Percentiles rank a stretch among this genome's conserved stretches.
These are phyloP conservation scores for Poecilia picta DNA, from an alignment of 2,797 vertebrate species.

Conservation along the genomic window DNA sequence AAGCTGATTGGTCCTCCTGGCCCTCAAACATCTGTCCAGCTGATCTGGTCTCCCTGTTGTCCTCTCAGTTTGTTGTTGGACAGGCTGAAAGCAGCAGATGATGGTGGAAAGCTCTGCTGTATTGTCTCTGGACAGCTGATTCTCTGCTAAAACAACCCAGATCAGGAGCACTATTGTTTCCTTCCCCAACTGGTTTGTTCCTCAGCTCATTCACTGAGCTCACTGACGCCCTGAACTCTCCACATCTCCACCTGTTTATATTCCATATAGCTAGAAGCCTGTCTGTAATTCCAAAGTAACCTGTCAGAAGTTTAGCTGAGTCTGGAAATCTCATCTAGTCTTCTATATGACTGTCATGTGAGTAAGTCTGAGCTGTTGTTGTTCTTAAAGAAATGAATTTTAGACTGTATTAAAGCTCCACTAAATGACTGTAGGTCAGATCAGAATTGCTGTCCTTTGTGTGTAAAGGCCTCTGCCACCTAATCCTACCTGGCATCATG, in stretches of 20 bases:
- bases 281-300: neutral
- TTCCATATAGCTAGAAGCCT: conserved; percentile 1
- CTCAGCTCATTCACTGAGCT: conserved; percentile 22
- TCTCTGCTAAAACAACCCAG: conserved; percentile 64
- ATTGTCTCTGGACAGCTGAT: conserved; percentile 57
- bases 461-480: neutral
- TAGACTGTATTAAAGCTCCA: neutral
- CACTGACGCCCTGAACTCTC: conserved; percentile 1
- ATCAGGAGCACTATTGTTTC: conserved; percentile 54
- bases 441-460: neutral
- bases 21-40: conserved; percentile 1
- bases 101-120: conserved; percentile 79
- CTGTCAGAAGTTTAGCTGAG: conserved; percentile 21
- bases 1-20: conserved; percentile 9
- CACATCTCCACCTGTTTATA: conserved; percentile 22
- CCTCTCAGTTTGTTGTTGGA: conserved; percentile 54
- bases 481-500: conserved; percentile 6
- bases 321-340: conserved; percentile 7
- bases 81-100: conserved; percentile 76
- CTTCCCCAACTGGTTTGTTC: conserved; percentile 36
- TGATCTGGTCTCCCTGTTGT: conserved; percentile 23
- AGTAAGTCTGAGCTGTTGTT: conserved; percentile 50
- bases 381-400: neutral
- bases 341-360: conserved; percentile 77
- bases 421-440: neutral